Percentiles rank a stretch among this genome's conserved stretches.
These are phyloP conservation scores for Micoletzkya japonica DNA, from an alignment of 2,888 invertebrate species.

Conservation along the genomic window DNA sequence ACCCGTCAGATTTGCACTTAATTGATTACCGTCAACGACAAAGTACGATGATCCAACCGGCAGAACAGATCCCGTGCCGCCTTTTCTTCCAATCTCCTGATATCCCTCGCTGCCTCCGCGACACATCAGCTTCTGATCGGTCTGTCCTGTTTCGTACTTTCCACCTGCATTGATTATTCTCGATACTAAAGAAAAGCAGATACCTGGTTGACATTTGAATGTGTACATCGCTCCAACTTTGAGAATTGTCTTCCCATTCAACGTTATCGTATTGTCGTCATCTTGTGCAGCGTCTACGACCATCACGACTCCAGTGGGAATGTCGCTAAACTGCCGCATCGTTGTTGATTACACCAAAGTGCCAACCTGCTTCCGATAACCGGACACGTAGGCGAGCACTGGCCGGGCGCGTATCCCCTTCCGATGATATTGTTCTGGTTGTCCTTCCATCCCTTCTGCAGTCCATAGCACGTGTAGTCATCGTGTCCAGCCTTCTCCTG, in stretches of 20 bases:
- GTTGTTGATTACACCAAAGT: too few species aligned
- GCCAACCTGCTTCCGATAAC: background rate
- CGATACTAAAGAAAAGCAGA: background rate
- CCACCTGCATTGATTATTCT: background rate
- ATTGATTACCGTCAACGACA: too few species aligned
- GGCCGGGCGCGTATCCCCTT: conserved; percentile 10
- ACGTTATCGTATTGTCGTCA: background rate
- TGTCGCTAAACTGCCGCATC: background rate
- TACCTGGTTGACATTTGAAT: conserved; percentile 1
- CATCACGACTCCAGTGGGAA: background rate
- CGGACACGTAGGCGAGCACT: background rate
- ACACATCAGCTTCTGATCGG: background rate
- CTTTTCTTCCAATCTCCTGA: background rate
- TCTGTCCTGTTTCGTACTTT: conserved; percentile 8
- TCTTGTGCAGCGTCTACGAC: background rate
- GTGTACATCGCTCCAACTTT: background rate
- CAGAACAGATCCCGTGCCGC: background rate
- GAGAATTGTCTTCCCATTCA: conserved; percentile 13
- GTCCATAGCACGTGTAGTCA: background rate
- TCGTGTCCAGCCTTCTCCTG: background rate
- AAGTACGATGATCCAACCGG: background rate
- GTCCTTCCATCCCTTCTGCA: conserved; percentile 18
- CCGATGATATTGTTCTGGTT: background rate
- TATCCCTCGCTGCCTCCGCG: conserved; percentile 10
- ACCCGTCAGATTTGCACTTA: conserved; percentile 17